Base-by-base conservation (phyloP, 2,113 vertebrate genomes). In the Brevimyrus niger region DNA sequence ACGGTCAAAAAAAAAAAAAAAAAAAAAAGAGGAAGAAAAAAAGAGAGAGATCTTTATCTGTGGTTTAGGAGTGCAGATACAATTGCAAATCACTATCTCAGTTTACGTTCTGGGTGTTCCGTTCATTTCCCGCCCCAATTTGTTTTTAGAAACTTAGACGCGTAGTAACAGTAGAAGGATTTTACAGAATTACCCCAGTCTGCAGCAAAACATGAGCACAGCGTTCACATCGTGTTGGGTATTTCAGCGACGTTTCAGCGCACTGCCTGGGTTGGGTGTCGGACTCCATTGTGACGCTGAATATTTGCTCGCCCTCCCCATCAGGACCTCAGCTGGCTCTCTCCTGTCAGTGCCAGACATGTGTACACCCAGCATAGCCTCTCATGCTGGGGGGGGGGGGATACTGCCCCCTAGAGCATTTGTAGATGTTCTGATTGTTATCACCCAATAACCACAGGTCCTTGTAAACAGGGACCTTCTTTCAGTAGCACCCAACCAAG, bases 291-390 rank as follows among this genome's bases (percentile, higher is more conserved):
- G 93, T 93, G 93, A 94, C 95, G 93, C 88, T 1, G 89, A 93
- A 93, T 94, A 95, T 95, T 94, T 91, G 92, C 94, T 95, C 94
- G 94, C 94, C 8, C 17, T 92, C 92, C 93, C 91, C 91, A 94
- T 94, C 94, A 93, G 95, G 94, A 93, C 44, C 87, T 91, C 92
- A 94, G 91, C 92, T 90, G 92, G 86, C 90, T n/a, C 50, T 27
- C 51, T 82, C 50, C 48, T 9, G 27, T 44, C 19, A 83, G 50
- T 7, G 50, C 76, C 50, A 83, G 35, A 31, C 87, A 10, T 73
- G n/a, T 76, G 38, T 47, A 53, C 48, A 13, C 11, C 38, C 7
- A 44, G 76, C 38, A 19, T 3, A 15, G 5, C 35, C 76, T 8
- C 17, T 47, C 5, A 8, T 13, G 82, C 21, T 23, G 23, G 19